Evolutionary conservation across 2,113 vertebrate genomes (phyloP).

Genomic region (Acanthisitta chloris): DNA sequence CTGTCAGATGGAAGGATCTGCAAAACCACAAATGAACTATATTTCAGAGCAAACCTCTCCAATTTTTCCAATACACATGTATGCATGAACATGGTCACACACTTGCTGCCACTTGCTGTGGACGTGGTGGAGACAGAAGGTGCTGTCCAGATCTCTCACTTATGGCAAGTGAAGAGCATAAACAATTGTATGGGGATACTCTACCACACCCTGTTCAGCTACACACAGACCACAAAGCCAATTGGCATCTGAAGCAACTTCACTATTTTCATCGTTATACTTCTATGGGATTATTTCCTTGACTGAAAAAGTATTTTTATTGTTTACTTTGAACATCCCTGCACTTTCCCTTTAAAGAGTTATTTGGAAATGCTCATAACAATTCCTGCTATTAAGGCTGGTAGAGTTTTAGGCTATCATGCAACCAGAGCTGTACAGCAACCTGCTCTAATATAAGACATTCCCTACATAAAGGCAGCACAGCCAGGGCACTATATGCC

Average conservation of each 20-base stretch:
- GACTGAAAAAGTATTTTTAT: background rate
- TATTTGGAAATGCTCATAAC: background rate
- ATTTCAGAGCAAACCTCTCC: background rate
- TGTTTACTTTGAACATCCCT: background rate
- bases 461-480: background rate
- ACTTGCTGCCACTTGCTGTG: background rate
- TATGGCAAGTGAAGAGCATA: background rate
- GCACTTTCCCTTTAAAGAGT: background rate
- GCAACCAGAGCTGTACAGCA: background rate
- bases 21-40: background rate
- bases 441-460: background rate
- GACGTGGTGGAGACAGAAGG: background rate
- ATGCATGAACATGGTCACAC: background rate
- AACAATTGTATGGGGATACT: background rate
- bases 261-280: background rate
- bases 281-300: background rate
- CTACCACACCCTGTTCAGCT: background rate
- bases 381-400: background rate
- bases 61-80: background rate
- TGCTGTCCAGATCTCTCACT: background rate
- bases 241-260: background rate
- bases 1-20: background rate
- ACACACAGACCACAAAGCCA: background rate
- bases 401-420: background rate
- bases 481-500: background rate